These are phyloP conservation scores for Nothocercus nigrocapillus DNA, from an alignment of 2,113 vertebrate species.

Conservation along the genomic window DNA sequence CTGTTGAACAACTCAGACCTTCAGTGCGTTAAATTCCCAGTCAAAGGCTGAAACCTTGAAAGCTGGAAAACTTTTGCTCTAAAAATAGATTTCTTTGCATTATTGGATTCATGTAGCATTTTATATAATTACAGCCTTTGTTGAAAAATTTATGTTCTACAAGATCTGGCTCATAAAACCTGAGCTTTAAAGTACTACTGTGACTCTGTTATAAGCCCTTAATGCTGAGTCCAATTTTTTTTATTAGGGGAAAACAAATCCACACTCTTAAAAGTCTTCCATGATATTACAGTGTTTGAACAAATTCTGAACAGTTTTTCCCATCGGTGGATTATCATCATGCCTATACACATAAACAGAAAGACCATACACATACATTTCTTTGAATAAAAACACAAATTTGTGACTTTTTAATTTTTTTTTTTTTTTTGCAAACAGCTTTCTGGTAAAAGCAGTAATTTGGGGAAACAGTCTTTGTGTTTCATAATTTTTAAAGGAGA, in stretches of 20 bases:
- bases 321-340: not conserved
- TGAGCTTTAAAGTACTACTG: conserved; percentile 1
- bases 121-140: conserved; percentile 28
- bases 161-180: conserved; percentile 43
- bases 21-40: not conserved
- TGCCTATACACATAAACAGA: conserved; percentile 2
- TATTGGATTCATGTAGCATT: conserved; percentile 28
- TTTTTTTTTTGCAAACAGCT: not conserved
- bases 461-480: not conserved
- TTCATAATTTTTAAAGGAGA: not conserved
- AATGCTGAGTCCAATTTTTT: conserved; percentile 24
- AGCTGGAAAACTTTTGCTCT: not conserved
- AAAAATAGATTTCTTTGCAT: conserved; percentile 22
- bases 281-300: not conserved
- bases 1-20: not conserved
- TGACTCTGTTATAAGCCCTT: not conserved
- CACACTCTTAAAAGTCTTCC: not conserved
- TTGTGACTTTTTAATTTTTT: not conserved
- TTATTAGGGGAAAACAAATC: conserved; percentile 30
- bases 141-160: conserved; percentile 38
- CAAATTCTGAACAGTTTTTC: conserved; percentile 16
- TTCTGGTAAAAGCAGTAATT: not conserved
- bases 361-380: not conserved
- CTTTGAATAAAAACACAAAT: not conserved
- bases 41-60: not conserved